These are phyloP conservation scores for Oscarella lobularis DNA, from an alignment of 37 sponge, comb jelly and placozoan species.

Conservation along the genomic window DNA sequence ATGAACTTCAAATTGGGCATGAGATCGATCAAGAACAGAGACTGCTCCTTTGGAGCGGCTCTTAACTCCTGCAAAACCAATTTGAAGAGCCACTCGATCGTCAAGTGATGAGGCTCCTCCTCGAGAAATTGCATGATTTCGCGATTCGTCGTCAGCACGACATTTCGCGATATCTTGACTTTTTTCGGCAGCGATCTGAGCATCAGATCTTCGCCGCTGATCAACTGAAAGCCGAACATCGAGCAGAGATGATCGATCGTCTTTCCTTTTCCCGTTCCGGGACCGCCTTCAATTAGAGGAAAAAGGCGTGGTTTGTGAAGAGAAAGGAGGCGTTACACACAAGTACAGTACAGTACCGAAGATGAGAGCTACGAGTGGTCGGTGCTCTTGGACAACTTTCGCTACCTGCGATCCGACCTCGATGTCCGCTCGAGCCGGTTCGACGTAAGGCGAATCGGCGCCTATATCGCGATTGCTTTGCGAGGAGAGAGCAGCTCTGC, in stretches of 20 bases:
- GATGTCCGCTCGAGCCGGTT: background rate
- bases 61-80: conserved; percentile 29
- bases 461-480: no score
- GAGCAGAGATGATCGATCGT: conserved; percentile 42
- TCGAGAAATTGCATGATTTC: conserved; percentile 27
- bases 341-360: no score
- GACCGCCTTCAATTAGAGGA: conserved; percentile 33
- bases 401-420: background rate
- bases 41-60: conserved; percentile 6
- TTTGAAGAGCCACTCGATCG: conserved; percentile 48
- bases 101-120: conserved; percentile 41
- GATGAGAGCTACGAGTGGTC: conserved; percentile 12
- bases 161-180: conserved; percentile 15
- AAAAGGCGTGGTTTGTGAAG: background rate
- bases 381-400: background rate
- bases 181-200: conserved; percentile 51
- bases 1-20: conserved; percentile 57
- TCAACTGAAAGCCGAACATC: conserved; percentile 48
- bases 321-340: no score
- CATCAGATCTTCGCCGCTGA: conserved; percentile 34
- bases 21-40: conserved; percentile 42
- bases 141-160: conserved; percentile 9
- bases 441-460: no score
- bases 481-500: background rate
- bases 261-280: conserved; percentile 57